Evolutionary conservation across 2,113 vertebrate species (phyloP).

Genomic region (Salvelinus fontinalis): DNA sequence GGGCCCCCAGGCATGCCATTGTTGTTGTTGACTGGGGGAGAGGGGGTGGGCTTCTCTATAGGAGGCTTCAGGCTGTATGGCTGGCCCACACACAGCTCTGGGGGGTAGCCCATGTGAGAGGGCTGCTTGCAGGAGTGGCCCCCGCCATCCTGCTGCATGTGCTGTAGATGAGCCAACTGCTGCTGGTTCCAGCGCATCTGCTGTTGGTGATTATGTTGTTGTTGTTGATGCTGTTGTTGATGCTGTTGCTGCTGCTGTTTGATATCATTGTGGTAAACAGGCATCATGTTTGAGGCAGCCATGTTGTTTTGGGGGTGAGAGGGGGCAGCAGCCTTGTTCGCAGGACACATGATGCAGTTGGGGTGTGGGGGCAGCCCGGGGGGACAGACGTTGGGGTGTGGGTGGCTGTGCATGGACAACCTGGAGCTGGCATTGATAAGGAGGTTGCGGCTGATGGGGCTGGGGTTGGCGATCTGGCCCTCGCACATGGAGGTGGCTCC

Average conservation of each 20-base stretch:
- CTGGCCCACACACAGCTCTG: conserved; percentile 93
- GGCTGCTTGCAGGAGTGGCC: conserved; percentile 82
- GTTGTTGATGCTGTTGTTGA: conserved; percentile 38
- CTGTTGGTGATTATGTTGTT: conserved; percentile 68
- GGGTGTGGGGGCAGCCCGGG: conserved; percentile 58
- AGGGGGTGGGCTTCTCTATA: conserved; percentile 91
- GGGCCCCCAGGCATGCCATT: conserved; percentile 86
- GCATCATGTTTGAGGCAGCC: conserved; percentile 84
- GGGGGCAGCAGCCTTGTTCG: conserved; percentile 81
- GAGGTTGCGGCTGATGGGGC: conserved; percentile 96
- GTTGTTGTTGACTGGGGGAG: conserved; percentile 81
- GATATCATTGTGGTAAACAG: conserved; percentile 83
- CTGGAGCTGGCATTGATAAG: conserved; percentile 96
- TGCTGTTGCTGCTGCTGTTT: conserved; percentile 83
- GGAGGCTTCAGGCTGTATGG: conserved; percentile 90
- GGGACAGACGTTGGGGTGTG: conserved; percentile 40
- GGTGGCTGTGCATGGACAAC: conserved; percentile 87
- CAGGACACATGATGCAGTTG: conserved; percentile 86
- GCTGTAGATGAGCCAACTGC: conserved; percentile 88
- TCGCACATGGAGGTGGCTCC: conserved; percentile 95
- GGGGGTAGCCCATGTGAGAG: conserved; percentile 81
- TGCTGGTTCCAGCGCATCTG: conserved; percentile 94
- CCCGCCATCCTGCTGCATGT: conserved; percentile 86
- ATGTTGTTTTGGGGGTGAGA: conserved; percentile 75
- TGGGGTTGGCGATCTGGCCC: conserved; percentile 98